These are phyloP conservation scores for Plodia interpunctella DNA, from an alignment of 1,140 invertebrate species.

Conservation along the genomic window DNA sequence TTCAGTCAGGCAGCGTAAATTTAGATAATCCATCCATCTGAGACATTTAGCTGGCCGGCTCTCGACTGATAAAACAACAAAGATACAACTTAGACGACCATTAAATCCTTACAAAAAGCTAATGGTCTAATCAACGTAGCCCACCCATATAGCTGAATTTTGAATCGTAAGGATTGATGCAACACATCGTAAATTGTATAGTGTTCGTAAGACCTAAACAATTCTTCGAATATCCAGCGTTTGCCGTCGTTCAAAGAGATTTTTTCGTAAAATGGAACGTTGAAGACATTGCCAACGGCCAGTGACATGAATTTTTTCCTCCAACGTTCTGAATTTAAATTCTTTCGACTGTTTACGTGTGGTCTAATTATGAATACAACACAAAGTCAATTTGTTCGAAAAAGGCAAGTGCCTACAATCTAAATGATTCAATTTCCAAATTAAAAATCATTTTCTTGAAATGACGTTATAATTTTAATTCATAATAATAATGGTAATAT, in stretches of 20 bases:
- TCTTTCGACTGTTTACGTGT: conserved; percentile 58
- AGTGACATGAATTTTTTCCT: conserved; percentile 61
- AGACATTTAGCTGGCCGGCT: conserved; percentile 15
- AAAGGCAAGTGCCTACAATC: not conserved
- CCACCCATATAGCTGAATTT: conserved; percentile 64
- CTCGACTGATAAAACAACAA: conserved; percentile 33
- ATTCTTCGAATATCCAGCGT: conserved; percentile 54
- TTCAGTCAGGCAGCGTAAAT: not conserved
- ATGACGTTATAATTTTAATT: too few species aligned
- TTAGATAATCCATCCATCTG: conserved; percentile 7
- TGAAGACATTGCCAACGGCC: conserved; percentile 55
- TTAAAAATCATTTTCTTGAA: too few species aligned
- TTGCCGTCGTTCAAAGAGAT: conserved; percentile 61
- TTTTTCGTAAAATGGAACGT: conserved; percentile 58
- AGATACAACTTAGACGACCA: conserved; percentile 43
- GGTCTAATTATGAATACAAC: conserved; percentile 66
- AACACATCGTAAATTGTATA: conserved; percentile 65
- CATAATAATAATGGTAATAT: too few species aligned
- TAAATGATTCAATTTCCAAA: not conserved
- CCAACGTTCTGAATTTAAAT: conserved; percentile 63
- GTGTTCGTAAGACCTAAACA: conserved; percentile 41
- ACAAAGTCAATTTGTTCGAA: conserved; percentile 9
- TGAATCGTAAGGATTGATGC: conserved; percentile 52
- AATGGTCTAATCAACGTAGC: conserved; percentile 48
- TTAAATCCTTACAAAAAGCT: conserved; percentile 58